Conservation (phyloP, 2,888 invertebrate species). For the Aspidapion aeneum region DNA sequence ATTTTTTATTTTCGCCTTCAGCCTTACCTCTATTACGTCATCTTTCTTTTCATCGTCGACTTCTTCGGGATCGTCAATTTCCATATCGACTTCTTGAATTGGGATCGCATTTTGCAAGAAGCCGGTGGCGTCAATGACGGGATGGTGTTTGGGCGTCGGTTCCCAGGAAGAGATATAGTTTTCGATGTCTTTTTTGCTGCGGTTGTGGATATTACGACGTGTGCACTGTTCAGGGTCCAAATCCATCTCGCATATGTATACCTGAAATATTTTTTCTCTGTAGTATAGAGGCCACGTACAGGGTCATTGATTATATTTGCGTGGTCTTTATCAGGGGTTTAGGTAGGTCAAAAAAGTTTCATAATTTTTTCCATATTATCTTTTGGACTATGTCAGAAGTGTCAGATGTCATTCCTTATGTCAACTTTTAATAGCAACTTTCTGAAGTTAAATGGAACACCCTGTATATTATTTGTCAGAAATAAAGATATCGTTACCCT, state of each 20-base stretch:
- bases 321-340: too few relatives aligned
- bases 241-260: constrained; percentile 87
- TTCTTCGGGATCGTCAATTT: constrained; percentile 46
- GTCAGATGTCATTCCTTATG: too few relatives aligned
- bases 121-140: constrained; percentile 76
- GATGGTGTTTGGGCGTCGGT: constrained; percentile 75
- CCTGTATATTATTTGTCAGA: too few relatives aligned
- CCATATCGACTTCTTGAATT: constrained; percentile 84
- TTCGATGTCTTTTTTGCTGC: constrained; percentile 74
- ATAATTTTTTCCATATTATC: too few relatives aligned
- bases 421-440: too few relatives aligned
- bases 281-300: not conserved
- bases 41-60: constrained; percentile 52
- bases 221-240: constrained; percentile 73
- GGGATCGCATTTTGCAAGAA: constrained; percentile 80
- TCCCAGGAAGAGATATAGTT: constrained; percentile 70
- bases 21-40: constrained; percentile 44
- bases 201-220: constrained; percentile 81
- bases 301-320: too few relatives aligned
- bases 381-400: too few relatives aligned
- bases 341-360: too few relatives aligned
- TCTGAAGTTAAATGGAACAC: too few relatives aligned
- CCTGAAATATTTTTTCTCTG: constrained; percentile 53
- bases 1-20: not conserved
- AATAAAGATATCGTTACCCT: too few relatives aligned